Conservation (phyloP, 2,888 invertebrate species). For the Omphaloscelis lunosa region DNA sequence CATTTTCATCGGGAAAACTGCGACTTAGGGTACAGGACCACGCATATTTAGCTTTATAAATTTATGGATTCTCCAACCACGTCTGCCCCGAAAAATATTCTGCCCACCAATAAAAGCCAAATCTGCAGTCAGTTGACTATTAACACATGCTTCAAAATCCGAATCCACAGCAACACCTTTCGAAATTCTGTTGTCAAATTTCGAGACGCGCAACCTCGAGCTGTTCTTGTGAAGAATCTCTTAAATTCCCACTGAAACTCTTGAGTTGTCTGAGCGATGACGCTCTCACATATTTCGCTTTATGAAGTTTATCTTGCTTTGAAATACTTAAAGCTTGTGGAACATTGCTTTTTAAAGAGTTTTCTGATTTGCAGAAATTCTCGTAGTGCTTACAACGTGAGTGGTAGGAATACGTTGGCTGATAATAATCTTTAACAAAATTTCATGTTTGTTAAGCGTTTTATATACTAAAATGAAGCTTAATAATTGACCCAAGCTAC, state of each 20-base stretch:
- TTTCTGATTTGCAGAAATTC: conserved; percentile 65
- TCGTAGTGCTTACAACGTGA: conserved; percentile 40
- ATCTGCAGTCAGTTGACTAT: neutral
- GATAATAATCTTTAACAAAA: neutral
- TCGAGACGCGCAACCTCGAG: conserved; percentile 13
- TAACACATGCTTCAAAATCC: conserved; percentile 22
- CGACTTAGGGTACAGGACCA: neutral
- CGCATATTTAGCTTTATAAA: no score
- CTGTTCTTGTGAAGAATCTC: conserved; percentile 52
- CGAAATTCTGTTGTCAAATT: conserved; percentile 24
- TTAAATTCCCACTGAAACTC: conserved; percentile 69
- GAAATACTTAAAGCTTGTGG: conserved; percentile 70
- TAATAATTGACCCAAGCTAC: neutral
- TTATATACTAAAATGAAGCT: neutral
- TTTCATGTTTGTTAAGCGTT: neutral
- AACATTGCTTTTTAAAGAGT: conserved; percentile 75
- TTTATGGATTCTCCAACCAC: neutral
- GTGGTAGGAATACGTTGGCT: conserved; percentile 4
- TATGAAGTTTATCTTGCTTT: conserved; percentile 72
- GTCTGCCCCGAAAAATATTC: neutral
- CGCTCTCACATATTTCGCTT: conserved; percentile 76
- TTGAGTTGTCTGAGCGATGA: conserved; percentile 80
- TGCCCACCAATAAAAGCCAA: conserved; percentile 5
- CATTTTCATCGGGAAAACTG: neutral
- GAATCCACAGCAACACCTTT: conserved; percentile 7